These are phyloP conservation scores for Semicossyphus pulcher DNA, from an alignment of 2,113 vertebrate genomes.

Conservation along the genomic window DNA sequence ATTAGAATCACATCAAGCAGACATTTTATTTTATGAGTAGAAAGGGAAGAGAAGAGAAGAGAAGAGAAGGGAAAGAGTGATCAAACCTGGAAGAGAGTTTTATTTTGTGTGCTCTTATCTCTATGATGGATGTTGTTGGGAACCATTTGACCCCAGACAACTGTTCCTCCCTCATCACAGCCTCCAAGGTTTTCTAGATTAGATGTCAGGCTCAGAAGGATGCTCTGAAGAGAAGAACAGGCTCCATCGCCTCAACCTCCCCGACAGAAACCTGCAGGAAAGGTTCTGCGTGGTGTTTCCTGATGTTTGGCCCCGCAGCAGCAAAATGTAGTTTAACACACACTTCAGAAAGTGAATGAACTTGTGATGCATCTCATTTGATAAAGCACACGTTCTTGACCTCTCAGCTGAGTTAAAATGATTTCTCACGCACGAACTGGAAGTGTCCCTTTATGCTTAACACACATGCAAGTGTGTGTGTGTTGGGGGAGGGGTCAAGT, in stretches of 20 bases:
- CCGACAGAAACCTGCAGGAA: slow-evolving; percentile 14
- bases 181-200: slow-evolving; percentile 13
- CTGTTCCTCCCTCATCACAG: slow-evolving; percentile 2
- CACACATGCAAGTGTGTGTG: slow-evolving; percentile 36
- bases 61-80: neutral
- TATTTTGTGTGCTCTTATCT: neutral
- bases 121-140: neutral
- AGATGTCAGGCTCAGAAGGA: slow-evolving; percentile 15
- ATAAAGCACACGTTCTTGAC: neutral
- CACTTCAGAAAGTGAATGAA: too few relatives aligned
- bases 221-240: too few relatives aligned
- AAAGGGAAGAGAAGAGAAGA: neutral
- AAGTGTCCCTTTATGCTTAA: slow-evolving; percentile 6
- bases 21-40: neutral
- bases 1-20: neutral
- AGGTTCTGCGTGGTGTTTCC: slow-evolving; percentile 32
- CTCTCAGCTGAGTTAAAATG: neutral
- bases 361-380: too few relatives aligned
- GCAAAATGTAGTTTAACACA: too few relatives aligned
- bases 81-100: neutral
- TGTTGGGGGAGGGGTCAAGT: slow-evolving; percentile 68
- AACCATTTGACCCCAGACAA: slow-evolving; percentile 37
- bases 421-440: neutral
- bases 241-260: slow-evolving; percentile 18
- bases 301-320: slow-evolving; percentile 33